Conservation (phyloP, 2,888 invertebrate genomes). For the Zonitis immaculata region DNA sequence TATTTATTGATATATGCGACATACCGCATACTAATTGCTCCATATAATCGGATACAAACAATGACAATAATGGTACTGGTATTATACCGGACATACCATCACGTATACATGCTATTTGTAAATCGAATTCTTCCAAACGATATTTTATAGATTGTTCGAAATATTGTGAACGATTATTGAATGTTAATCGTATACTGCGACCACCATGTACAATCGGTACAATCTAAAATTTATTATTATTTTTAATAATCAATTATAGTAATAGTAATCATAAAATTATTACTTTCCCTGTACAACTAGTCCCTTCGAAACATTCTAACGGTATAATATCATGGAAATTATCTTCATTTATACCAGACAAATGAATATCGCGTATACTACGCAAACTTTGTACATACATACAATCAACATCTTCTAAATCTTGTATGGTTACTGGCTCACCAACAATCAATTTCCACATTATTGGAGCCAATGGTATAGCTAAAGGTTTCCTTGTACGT, state of each 20-base stretch:
- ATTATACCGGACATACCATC: constrained; percentile 63
- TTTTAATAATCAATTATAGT: too few species aligned
- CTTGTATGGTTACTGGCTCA: constrained; percentile 55
- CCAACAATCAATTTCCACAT: constrained; percentile 61
- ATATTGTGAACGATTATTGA: constrained; percentile 57
- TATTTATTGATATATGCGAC: constrained; percentile 56
- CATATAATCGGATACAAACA: constrained; percentile 56
- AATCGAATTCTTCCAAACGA: constrained; percentile 59
- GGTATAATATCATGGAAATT: constrained; percentile 60
- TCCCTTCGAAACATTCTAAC: constrained; percentile 59
- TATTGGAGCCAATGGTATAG: constrained; percentile 58
- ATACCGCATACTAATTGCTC: constrained; percentile 62
- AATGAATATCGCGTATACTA: constrained; percentile 57
- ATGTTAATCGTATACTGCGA: constrained; percentile 55
- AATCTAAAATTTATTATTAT: too few species aligned
- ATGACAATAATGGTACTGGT: constrained; percentile 58
- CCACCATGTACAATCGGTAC: constrained; percentile 61
- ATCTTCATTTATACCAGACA: constrained; percentile 56
- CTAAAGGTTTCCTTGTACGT: constrained; percentile 62
- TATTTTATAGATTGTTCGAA: constrained; percentile 57
- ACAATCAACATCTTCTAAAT: constrained; percentile 58
- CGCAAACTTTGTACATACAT: constrained; percentile 57
- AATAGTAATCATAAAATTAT: too few species aligned
- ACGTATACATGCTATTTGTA: constrained; percentile 56
- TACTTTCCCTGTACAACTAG: constrained; percentile 55